A percentile compares a stretch with the other conserved stretches of the same genome.
These are phyloP conservation scores for Saguinus imperator DNA, from an alignment of 2,113 vertebrate genomes.

Conservation along the genomic window DNA sequence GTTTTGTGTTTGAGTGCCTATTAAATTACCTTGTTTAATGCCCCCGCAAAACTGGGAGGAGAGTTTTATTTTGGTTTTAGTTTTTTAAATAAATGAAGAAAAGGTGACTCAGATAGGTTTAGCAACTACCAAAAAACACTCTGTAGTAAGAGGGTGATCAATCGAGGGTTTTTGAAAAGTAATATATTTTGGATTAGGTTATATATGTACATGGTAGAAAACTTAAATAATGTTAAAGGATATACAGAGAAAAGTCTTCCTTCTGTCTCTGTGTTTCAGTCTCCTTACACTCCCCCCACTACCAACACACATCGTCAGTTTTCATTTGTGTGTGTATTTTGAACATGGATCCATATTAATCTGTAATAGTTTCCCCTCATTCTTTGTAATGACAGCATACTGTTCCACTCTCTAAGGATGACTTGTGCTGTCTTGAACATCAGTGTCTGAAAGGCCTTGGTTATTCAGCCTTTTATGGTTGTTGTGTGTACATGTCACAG, in stretches of 20 bases:
- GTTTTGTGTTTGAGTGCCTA: not conserved
- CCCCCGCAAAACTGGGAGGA: not conserved
- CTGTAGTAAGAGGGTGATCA: not conserved
- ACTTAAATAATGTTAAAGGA: not conserved
- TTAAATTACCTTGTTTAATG: not conserved
- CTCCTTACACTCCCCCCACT: not conserved
- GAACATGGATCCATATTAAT: not conserved
- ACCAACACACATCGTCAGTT: not conserved
- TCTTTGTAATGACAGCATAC: not conserved
- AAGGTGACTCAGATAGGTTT: not conserved
- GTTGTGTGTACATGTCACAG: rapidly evolving
- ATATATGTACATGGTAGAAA: not conserved
- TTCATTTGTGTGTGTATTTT: not conserved
- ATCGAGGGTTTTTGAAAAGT: not conserved
- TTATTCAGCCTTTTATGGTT: not conserved
- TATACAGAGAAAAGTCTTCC: not conserved
- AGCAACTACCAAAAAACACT: not conserved
- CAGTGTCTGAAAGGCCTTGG: not conserved
- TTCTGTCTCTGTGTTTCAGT: not conserved
- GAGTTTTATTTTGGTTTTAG: not conserved
- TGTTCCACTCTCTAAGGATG: not conserved
- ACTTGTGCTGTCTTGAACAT: not conserved
- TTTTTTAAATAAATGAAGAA: conserved; percentile 15
- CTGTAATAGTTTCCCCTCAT: not conserved
- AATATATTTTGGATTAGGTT: not conserved